A percentile compares a stretch with the other conserved stretches of the same genome.
Conservation (phyloP, 2,797 vertebrate species). For the Anomalospiza imberbis region DNA sequence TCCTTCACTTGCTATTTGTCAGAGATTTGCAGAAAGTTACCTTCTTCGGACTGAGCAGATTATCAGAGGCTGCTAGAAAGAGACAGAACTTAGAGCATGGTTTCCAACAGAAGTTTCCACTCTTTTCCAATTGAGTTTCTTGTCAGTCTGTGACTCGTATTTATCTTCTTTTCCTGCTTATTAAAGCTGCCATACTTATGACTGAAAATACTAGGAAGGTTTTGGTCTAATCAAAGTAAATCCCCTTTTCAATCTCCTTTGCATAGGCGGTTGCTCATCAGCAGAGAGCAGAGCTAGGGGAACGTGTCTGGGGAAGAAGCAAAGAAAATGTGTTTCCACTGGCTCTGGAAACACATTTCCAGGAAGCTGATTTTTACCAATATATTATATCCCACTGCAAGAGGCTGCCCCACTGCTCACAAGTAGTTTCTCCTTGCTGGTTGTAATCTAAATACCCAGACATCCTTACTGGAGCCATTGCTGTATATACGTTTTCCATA, state of each 20-base stretch:
- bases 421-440: not conserved
- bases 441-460: not conserved
- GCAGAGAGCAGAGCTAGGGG: not conserved
- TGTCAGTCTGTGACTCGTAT: not conserved
- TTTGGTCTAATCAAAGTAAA: constrained; percentile 43
- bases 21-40: constrained; percentile 2
- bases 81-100: not conserved
- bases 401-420: not conserved
- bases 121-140: not conserved
- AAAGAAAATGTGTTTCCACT: not conserved
- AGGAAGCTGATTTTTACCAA: not conserved
- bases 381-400: not conserved
- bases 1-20: not conserved
- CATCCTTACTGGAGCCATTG: not conserved
- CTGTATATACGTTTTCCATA: not conserved
- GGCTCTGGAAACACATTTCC: no score
- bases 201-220: not conserved
- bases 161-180: constrained; percentile 29
- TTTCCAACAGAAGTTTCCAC: not conserved
- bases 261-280: not conserved
- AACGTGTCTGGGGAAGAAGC: not conserved
- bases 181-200: constrained; percentile 1
- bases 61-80: not conserved
- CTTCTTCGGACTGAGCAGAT: not conserved
- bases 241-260: constrained; percentile 18